Percentiles rank a stretch among this genome's conserved stretches.
Evolutionary conservation across 1,140 invertebrate species (phyloP).

Genomic region (Amyelois transitella): DNA sequence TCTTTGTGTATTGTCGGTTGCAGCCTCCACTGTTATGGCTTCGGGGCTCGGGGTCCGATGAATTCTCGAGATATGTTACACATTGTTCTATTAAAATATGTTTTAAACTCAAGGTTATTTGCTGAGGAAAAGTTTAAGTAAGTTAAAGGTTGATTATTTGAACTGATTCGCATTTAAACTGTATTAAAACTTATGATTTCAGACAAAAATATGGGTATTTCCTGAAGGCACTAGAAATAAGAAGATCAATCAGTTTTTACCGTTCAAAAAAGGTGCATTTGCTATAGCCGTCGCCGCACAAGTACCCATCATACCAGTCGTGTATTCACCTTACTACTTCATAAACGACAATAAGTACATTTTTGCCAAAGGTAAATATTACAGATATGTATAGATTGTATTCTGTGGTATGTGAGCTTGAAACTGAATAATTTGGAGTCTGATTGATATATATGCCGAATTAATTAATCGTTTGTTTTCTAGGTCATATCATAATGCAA

Average conservation of each 20-base stretch:
- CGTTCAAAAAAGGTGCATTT: slow-evolving; percentile 83
- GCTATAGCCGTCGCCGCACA: slow-evolving; percentile 79
- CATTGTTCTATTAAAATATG: too few relatives aligned
- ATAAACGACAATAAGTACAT: slow-evolving; percentile 38
- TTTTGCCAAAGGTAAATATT: slow-evolving; percentile 34
- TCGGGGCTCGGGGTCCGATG: too few relatives aligned
- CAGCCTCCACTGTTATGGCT: too few relatives aligned
- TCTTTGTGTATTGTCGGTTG: too few relatives aligned
- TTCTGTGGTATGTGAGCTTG: too few relatives aligned
- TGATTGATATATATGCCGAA: not conserved
- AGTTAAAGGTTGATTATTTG: too few relatives aligned
- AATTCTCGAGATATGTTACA: too few relatives aligned
- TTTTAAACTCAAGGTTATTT: too few relatives aligned
- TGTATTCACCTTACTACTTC: slow-evolving; percentile 78
- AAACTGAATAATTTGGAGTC: too few relatives aligned
- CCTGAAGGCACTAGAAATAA: slow-evolving; percentile 75
- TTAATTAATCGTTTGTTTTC: not conserved
- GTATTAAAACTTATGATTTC: not conserved
- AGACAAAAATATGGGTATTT: slow-evolving; percentile 77
- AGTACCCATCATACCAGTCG: slow-evolving; percentile 80
- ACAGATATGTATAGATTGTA: not conserved
- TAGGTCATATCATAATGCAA: slow-evolving; percentile 84
- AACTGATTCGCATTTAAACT: too few relatives aligned
- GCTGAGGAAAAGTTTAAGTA: too few relatives aligned
- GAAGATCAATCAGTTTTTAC: slow-evolving; percentile 39